Base-by-base conservation (phyloP, 1,140 invertebrate genomes). In the Campoletis sonorensis region DNA sequence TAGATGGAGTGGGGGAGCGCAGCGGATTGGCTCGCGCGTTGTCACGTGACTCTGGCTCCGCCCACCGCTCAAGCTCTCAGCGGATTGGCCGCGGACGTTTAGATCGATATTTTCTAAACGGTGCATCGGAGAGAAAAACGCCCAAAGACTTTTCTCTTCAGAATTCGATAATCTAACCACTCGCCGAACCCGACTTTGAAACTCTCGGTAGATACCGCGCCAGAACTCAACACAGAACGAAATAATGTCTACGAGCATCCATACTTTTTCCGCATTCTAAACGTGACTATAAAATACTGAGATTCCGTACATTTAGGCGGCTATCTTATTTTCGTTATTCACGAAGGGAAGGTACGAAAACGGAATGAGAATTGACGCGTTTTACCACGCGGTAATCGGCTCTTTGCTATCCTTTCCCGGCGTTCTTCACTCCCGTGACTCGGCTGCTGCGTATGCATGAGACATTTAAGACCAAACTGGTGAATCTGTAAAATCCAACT, bases 311-410 rank as follows among this genome's bases (percentile, higher is more conserved):
- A 84, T 80, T 80, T 73, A 16, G 37, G 51, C n/a, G 40, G 67
- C 81, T 75, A 26, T 84, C 37, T 84, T 81, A 84, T 84, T 81
- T 81, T 81, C 71, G 81, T 80, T 81, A 81, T 81, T 73, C 82
- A 83, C 80, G 71, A 79, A 79, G 58, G 54, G 78, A 75, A 79
- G 54, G 72, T 79, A 79, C 75, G 72, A 79, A 71, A 72, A 30
- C 51, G 79, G 70, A 79, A 83, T 80, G 79, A 78, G 64, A 82
- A 84, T 84, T 80, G 83, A 82, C 79, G 83, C 51, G 23, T 58
- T 64, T 61, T 64, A 54, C 51, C 51, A 4, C 51, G 51, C 16
- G 4, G 51, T 54, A 18, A 18, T n/a, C n/a, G 4, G 51, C 1
- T 16, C 40, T 54, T n/a, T 54, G 51, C 16, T 54, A 18, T 21